Evolutionary conservation across 2,113 vertebrate genomes (phyloP).

Genomic region (Orthonyx spaldingii): DNA sequence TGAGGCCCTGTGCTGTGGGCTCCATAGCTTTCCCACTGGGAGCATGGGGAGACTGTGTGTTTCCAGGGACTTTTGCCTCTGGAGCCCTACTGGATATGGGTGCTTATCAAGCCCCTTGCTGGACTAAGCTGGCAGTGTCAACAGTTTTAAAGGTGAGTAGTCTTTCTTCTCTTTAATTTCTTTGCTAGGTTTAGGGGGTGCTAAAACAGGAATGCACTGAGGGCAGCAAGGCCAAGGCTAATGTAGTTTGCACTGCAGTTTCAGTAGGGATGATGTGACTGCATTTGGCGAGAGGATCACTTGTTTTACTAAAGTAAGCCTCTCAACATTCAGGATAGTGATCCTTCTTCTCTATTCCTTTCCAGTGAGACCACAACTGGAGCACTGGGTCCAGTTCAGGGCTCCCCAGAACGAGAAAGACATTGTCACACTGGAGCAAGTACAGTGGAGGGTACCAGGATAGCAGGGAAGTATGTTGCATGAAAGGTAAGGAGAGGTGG

Average conservation of each 20-base stretch:
- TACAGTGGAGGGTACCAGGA: background rate
- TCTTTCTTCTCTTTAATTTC: background rate
- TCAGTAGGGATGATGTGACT: background rate
- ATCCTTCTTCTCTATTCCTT: background rate
- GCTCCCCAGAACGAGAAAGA: background rate
- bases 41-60: accelerated
- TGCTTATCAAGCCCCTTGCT: background rate
- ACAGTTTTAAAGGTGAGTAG: background rate
- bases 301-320: background rate
- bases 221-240: background rate
- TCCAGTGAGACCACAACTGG: background rate
- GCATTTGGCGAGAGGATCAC: background rate
- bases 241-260: background rate
- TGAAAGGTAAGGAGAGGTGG: background rate
- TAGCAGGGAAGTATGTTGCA: accelerated
- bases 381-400: background rate
- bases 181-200: background rate
- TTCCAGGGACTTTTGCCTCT: background rate
- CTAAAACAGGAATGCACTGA: background rate
- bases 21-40: background rate
- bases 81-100: background rate
- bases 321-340: background rate
- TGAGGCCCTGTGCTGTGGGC: no score
- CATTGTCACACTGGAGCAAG: background rate
- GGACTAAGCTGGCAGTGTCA: background rate